These are phyloP conservation scores for Maniola hyperantus DNA, from an alignment of 2,888 invertebrate species.

Conservation along the genomic window DNA sequence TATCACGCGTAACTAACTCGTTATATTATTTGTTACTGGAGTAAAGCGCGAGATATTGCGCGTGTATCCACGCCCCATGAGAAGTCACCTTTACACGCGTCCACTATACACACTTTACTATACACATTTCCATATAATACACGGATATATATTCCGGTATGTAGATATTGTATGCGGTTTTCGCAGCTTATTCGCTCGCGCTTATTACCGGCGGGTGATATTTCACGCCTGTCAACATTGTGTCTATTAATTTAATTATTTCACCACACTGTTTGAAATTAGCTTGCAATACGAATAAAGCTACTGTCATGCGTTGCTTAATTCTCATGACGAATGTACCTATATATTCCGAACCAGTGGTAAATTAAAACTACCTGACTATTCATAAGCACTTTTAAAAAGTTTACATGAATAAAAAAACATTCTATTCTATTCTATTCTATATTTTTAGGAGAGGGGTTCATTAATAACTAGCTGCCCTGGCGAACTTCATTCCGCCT, in stretches of 20 bases:
- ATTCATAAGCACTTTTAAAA: too few relatives aligned
- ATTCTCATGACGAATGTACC: background rate
- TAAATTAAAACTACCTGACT: too few relatives aligned
- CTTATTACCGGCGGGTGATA: slow-evolving; percentile 31
- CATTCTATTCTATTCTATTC: too few relatives aligned
- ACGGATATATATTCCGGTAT: background rate
- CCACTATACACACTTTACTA: too few relatives aligned
- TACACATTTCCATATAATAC: too few relatives aligned
- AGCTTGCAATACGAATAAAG: slow-evolving; percentile 14
- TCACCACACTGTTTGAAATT: slow-evolving; percentile 28
- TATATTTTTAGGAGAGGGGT: too few relatives aligned
- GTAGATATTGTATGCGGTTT: slow-evolving; percentile 27
- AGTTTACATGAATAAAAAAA: too few relatives aligned
- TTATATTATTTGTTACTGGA: too few relatives aligned
- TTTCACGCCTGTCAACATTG: slow-evolving; percentile 37
- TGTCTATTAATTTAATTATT: slow-evolving; percentile 36
- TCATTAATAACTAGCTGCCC: too few relatives aligned
- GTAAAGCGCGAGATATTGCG: background rate
- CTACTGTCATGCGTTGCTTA: background rate
- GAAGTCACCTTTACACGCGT: background rate
- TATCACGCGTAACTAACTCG: too few relatives aligned
- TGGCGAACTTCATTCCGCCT: too few relatives aligned
- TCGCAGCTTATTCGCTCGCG: slow-evolving; percentile 30
- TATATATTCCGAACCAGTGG: too few relatives aligned
- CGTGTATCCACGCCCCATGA: background rate